Conservation (phyloP, 2,888 invertebrate species). For the Epinotia brunnichana region DNA sequence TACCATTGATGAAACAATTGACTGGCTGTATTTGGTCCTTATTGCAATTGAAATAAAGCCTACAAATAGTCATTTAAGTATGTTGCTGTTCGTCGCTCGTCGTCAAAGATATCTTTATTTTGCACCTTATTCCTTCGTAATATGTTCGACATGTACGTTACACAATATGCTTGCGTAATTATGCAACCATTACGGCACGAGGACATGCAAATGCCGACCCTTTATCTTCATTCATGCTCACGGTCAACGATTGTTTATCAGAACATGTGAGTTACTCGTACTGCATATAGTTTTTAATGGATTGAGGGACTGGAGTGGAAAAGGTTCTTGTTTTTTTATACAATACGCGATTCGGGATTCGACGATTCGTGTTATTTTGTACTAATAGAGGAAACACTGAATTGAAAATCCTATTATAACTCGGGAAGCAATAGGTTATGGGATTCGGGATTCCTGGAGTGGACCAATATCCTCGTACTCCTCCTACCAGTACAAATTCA, state of each 20-base stretch:
- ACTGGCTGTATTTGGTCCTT: not conserved
- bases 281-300: not conserved
- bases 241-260: constrained; percentile 7
- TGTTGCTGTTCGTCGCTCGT: no score
- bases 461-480: no score
- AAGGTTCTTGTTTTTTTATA: no score
- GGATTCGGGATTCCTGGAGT: no score
- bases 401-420: no score
- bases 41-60: not conserved
- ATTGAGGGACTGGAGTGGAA: not conserved
- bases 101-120: not conserved
- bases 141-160: not conserved
- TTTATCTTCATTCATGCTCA: constrained; percentile 27
- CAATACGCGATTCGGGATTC: no score
- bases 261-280: not conserved
- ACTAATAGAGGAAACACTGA: no score
- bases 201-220: constrained; percentile 26
- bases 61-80: not conserved
- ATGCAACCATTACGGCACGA: not conserved
- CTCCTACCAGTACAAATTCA: no score
- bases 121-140: not conserved
- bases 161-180: constrained; percentile 14
- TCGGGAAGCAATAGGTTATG: no score
- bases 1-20: no score
- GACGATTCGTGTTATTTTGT: no score